Percentiles rank a stretch among this genome's conserved stretches.
Evolutionary conservation across 2,888 invertebrate species (phyloP).

Genomic region (Hartigia nigra): DNA sequence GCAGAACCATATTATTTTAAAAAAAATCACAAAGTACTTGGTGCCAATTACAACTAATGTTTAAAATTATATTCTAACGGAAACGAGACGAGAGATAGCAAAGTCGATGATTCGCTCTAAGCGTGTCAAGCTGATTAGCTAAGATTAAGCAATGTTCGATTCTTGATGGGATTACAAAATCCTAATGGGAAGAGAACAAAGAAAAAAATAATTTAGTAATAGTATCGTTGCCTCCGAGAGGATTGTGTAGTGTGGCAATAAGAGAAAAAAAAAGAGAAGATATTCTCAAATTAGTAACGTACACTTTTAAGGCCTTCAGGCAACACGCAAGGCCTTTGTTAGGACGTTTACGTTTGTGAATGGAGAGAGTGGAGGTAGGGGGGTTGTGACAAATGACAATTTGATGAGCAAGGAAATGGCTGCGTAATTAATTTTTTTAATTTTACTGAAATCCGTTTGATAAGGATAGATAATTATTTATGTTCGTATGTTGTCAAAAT

Average conservation of each 20-base stretch:
- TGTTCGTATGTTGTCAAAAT: not conserved
- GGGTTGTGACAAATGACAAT: not conserved
- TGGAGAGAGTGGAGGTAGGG: not conserved
- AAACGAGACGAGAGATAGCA: conserved; percentile 16
- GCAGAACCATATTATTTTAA: not conserved
- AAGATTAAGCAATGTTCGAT: conserved; percentile 32
- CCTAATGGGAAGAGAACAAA: conserved; percentile 30
- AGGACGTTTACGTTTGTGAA: not conserved
- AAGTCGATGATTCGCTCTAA: conserved; percentile 16
- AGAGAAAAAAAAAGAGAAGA: conserved; percentile 16
- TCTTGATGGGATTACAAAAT: conserved; percentile 39
- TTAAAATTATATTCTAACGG: conserved; percentile 27
- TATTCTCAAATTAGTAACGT: not conserved
- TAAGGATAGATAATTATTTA: not conserved
- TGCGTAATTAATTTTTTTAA: not conserved
- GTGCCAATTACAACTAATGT: conserved; percentile 44
- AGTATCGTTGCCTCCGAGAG: conserved; percentile 43
- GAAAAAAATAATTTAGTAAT: conserved; percentile 19
- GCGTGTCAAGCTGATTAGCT: conserved; percentile 2
- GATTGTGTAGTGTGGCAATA: conserved; percentile 47
- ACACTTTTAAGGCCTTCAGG: not conserved
- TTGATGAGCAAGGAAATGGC: not conserved
- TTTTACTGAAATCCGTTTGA: not conserved
- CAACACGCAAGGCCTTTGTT: not conserved
- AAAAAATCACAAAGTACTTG: conserved; percentile 34